Evolutionary conservation across 2,797 vertebrate genomes (phyloP), one percentile per base, ranked within the genome.

Genomic region (Cryptoblepharus egeriae): DNA sequence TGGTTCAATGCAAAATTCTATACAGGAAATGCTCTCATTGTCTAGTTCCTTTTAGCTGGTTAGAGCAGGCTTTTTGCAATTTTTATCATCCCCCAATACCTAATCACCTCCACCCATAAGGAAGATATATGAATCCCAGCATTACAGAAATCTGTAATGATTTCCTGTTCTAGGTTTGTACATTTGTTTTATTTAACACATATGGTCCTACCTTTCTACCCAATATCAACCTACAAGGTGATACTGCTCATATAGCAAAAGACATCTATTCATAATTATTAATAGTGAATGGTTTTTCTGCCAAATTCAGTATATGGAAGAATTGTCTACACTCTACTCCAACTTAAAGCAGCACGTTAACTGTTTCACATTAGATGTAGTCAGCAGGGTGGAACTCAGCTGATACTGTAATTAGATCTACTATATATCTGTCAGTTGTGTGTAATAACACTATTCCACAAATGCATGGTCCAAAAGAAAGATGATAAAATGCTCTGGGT

Each of bases 401-500:
- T 5, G 4, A 85, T 28, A 81, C 37, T 52, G 37, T 72, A 75
- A 81, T 49, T 64, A 68, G 10, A 15, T 88, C 69, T 74, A 30
- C 30, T 74, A 32, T 63, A 77, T 79, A 71, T 32, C 84, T 75
- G 72, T 73, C 57, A 42, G 11, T 83, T 68, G 61, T 79, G 39
- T 74, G 71, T 71, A 22, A 9, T 28, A 74, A 82, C 77, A 49
- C n/a, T n/a, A 52, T 75, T 75, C 11, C 75, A 58, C 35, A 87
- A 42, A 7, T 68, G 55, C 15, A 63, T 18, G 26, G 72, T 58
- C 52, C 83, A 73, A n/a, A 68, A 61, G 57, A 12, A 80, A 28
- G 81, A 60, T 78, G 86, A 87, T 58, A 86, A 92, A 88, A 90
- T 20, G 61, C 67, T 5, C 15, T 84, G 73, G 45, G 70, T 83